Conservation (phyloP, 2,888 invertebrate genomes). For the Aphodius sticticus region DNA sequence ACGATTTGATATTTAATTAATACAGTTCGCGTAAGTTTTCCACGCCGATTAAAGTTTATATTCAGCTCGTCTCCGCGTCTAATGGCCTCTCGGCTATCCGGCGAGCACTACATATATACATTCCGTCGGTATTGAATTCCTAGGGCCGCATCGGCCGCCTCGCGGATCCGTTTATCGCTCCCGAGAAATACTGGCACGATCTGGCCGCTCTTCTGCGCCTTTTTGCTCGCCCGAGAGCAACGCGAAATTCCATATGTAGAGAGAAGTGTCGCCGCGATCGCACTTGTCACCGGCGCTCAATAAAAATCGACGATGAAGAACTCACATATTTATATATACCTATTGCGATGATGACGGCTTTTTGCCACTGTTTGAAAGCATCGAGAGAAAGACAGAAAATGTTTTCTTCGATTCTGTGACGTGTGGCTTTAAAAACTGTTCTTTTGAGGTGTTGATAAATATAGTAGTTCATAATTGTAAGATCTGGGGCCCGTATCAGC, state of each 20-base stretch:
- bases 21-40: neutral
- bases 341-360: neutral
- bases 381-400: neutral
- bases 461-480: too few species aligned
- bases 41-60: neutral
- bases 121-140: neutral
- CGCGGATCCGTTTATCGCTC: neutral
- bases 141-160: neutral
- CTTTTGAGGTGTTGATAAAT: too few species aligned
- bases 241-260: constrained; percentile 4
- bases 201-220: neutral
- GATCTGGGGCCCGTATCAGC: too few species aligned
- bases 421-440: too few species aligned
- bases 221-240: neutral
- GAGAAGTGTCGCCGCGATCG: neutral
- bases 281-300: neutral
- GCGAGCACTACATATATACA: neutral
- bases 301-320: constrained; percentile 4
- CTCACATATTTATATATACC: constrained; percentile 4
- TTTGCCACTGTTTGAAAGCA: neutral
- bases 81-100: neutral
- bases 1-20: neutral
- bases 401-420: too few species aligned
- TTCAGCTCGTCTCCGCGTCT: neutral
- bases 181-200: neutral